Conservation (phyloP, 92 coral and sea anemone species). For the Zoanthus gigantus region DNA sequence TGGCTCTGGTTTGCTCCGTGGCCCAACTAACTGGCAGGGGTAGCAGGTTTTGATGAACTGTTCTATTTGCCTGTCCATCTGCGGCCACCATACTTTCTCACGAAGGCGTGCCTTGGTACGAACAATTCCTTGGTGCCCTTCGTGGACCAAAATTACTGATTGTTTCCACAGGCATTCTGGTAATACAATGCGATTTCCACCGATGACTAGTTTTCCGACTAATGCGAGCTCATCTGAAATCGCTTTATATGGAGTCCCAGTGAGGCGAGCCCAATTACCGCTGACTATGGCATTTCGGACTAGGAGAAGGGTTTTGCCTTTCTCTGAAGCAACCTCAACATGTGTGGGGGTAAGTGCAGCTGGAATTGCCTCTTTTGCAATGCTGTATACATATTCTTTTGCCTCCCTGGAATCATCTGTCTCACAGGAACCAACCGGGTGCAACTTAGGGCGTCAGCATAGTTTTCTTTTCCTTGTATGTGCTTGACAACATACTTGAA, state of each 20-base stretch:
- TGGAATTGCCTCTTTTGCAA: background rate
- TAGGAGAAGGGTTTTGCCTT: background rate
- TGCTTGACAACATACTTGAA: constrained; percentile 22
- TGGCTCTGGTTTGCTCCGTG: constrained; percentile 68
- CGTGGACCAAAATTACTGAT: background rate
- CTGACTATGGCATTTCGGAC: background rate
- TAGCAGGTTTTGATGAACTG: constrained; percentile 51
- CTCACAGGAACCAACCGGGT: background rate
- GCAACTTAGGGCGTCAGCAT: constrained; percentile 60
- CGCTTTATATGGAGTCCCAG: constrained; percentile 17
- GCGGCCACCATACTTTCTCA: constrained; percentile 78
- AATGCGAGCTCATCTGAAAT: constrained; percentile 8
- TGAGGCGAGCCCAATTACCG: background rate
- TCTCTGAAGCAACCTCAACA: background rate
- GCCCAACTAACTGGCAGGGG: constrained; percentile 69
- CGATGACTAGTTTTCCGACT: too few species aligned
- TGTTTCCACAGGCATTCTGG: background rate
- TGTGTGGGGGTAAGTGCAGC: background rate
- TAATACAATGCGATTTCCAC: too few species aligned
- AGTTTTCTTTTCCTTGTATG: background rate
- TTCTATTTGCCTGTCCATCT: constrained; percentile 69
- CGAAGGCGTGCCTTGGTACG: constrained; percentile 59
- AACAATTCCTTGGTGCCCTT: constrained; percentile 61
- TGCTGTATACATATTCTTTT: background rate
- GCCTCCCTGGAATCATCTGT: background rate